A percentile compares a stretch with the other conserved stretches of the same genome.
These are phyloP conservation scores for Etheostoma nigrum DNA, from an alignment of 2,797 vertebrate species.

Conservation along the genomic window DNA sequence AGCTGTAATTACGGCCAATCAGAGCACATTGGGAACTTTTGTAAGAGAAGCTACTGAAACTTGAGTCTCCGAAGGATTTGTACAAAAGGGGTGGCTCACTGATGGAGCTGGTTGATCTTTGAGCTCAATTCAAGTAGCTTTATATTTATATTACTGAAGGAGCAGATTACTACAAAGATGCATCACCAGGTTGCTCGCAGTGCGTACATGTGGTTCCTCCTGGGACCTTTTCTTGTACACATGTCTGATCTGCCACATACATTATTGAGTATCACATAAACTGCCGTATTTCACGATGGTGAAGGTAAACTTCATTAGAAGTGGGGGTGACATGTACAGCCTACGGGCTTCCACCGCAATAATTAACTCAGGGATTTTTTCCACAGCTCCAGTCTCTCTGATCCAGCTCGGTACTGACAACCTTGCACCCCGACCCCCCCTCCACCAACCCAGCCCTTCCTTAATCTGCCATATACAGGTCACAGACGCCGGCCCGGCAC, in stretches of 20 bases:
- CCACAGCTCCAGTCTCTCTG: slow-evolving; percentile 57
- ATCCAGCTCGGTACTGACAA: slow-evolving; percentile 72
- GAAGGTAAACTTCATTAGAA: slow-evolving; percentile 71
- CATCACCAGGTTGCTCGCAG: slow-evolving; percentile 14
- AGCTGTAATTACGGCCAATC: background rate
- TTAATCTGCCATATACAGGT: slow-evolving; percentile 74
- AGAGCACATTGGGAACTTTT: background rate
- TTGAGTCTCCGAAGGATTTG: background rate
- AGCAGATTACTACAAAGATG: background rate
- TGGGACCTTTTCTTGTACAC: slow-evolving; percentile 46
- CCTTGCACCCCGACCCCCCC: slow-evolving; percentile 35
- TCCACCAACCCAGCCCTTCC: slow-evolving; percentile 38
- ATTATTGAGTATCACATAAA: slow-evolving; percentile 58
- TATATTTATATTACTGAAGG: background rate
- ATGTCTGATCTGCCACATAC: slow-evolving; percentile 46
- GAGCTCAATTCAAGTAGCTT: background rate
- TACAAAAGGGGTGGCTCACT: background rate
- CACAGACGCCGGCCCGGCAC: slow-evolving; percentile 74
- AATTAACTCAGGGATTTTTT: slow-evolving; percentile 64
- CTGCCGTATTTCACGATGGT: slow-evolving; percentile 37
- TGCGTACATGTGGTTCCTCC: slow-evolving; percentile 26
- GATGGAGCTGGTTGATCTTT: background rate
- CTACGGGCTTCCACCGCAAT: slow-evolving; percentile 63
- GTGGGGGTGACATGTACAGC: slow-evolving; percentile 55
- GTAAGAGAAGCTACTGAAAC: background rate